A percentile compares a stretch with the other conserved stretches of the same genome.
Conservation (phyloP, 2,113 vertebrate genomes). For the Sialia sialis region DNA sequence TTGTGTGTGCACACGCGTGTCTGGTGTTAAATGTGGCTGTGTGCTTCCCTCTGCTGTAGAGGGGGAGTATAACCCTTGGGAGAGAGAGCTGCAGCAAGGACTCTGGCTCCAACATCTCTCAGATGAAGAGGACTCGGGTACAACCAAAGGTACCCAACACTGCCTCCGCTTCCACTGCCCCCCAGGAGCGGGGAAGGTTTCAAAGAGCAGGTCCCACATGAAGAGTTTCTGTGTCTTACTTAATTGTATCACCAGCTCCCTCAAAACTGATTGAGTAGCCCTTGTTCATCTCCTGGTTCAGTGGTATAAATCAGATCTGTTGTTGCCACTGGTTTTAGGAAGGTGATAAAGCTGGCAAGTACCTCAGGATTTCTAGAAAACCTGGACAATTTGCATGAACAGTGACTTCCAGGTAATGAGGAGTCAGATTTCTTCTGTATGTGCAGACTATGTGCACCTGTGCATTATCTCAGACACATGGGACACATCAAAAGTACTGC, state of each 20-base stretch:
- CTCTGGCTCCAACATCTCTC: conserved; percentile 86
- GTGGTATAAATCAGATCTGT: background rate
- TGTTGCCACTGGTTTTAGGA: background rate
- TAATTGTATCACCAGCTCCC: background rate
- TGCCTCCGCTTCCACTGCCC: background rate
- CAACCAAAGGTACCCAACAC: conserved; percentile 84
- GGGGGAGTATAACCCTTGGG: conserved; percentile 93
- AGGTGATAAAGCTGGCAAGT: background rate
- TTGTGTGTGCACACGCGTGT: conserved; percentile 20
- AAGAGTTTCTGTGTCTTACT: background rate
- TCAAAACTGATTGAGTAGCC: background rate
- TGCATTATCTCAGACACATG: background rate
- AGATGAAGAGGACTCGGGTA: conserved; percentile 89
- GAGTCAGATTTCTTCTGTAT: background rate
- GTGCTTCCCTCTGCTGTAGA: conserved; percentile 88
- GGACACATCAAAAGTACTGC: background rate
- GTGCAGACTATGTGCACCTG: background rate
- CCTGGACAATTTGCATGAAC: background rate
- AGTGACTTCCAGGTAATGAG: background rate
- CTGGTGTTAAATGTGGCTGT: conserved; percentile 65
- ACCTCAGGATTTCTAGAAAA: background rate
- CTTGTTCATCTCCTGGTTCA: background rate
- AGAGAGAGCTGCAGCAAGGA: conserved; percentile 88
- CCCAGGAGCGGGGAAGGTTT: background rate
- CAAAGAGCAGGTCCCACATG: conserved; percentile 69